phyloP scores from a whole-genome alignment of 2,113 vertebrate species.

The Indri indri region DNA sequence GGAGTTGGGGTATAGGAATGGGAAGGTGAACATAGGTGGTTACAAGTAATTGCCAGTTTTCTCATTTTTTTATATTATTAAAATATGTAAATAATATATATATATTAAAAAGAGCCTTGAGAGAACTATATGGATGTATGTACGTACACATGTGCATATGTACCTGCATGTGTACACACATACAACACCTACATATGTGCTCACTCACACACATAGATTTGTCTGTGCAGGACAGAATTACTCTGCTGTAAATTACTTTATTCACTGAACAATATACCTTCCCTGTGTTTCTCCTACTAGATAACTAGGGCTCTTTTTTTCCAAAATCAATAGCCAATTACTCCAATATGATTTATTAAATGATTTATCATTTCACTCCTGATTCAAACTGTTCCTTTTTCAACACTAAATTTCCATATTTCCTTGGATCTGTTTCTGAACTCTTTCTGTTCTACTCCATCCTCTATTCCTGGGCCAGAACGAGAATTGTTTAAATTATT shows the following conservation, averaged over 20 bases:
- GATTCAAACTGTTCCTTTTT: neutral
- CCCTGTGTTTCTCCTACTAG: neutral
- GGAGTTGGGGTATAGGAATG: neutral
- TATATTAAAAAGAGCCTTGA: neutral
- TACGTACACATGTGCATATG: neutral
- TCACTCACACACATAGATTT: neutral
- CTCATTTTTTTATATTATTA: slow-evolving; percentile 10
- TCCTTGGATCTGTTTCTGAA: neutral
- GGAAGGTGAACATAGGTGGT: neutral
- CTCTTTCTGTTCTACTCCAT: neutral
- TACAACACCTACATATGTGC: neutral
- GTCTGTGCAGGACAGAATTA: neutral
- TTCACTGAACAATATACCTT: neutral
- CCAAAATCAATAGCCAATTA: slow-evolving; percentile 27
- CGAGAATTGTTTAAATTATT: neutral
- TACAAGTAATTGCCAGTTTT: neutral
- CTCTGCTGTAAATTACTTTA: neutral
- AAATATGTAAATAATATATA: neutral
- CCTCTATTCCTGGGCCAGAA: neutral
- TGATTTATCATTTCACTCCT: neutral
- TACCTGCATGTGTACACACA: neutral
- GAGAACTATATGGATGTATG: neutral
- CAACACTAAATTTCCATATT: neutral
- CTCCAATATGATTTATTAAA: neutral
- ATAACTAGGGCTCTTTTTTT: neutral